Conservation (phyloP, 2,113 vertebrate genomes). For the Holacanthus passer region DNA sequence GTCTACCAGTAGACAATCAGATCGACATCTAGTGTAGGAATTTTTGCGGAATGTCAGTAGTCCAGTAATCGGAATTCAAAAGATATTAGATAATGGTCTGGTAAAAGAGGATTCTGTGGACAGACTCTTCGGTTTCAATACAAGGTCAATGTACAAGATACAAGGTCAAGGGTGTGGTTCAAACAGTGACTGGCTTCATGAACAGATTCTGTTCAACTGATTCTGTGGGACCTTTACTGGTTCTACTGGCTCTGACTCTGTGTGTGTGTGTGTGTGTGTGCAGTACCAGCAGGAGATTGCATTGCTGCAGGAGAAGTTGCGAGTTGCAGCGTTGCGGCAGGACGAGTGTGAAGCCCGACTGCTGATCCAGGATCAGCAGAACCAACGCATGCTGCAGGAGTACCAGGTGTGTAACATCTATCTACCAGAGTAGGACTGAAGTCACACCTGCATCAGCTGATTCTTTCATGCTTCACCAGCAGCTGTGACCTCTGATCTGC, state of each 20-base stretch:
- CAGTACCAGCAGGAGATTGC: conserved; percentile 95
- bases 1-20: too few species aligned
- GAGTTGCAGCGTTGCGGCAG: conserved; percentile 92
- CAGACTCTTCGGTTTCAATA: too few species aligned
- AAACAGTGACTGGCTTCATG: too few species aligned
- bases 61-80: too few species aligned
- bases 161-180: too few species aligned
- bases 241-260: background rate
- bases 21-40: too few species aligned
- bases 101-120: too few species aligned
- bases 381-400: conserved; percentile 95
- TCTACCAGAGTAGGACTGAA: background rate
- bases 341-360: conserved; percentile 95
- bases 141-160: too few species aligned
- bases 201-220: too few species aligned
- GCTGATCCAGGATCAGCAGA: conserved; percentile 95
- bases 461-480: background rate
- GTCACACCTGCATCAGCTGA: background rate
- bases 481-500: background rate
- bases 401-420: conserved; percentile 86
- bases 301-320: conserved; percentile 94
- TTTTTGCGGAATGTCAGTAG: too few species aligned
- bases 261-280: conserved; percentile 26
- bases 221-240: background rate
- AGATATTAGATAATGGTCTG: too few species aligned